These are phyloP conservation scores for Eunapius fragilis DNA, from an alignment of 37 sponge, comb jelly and placozoan genomes.

Conservation along the genomic window DNA sequence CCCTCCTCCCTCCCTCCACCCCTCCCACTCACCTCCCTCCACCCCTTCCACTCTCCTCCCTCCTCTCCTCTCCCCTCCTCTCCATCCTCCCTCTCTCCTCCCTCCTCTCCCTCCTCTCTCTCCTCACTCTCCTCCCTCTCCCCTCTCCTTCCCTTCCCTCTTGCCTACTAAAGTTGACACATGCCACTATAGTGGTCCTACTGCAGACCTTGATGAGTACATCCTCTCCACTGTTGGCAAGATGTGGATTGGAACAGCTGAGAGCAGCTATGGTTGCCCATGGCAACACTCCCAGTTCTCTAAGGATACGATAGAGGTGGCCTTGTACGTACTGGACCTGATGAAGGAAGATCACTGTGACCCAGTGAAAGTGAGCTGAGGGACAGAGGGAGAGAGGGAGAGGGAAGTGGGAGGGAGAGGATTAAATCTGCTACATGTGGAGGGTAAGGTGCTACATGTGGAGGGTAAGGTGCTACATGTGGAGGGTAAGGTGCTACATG, in stretches of 20 bases:
- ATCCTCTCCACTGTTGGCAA: conserved; percentile 66
- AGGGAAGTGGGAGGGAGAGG: too few species aligned
- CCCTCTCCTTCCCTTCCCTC: background rate
- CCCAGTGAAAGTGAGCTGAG: conserved; percentile 31
- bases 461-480: too few species aligned
- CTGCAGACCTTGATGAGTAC: conserved; percentile 56
- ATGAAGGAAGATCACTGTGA: conserved; percentile 20
- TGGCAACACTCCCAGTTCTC: conserved; percentile 83
- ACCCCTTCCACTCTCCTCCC: background rate
- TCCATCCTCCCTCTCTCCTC: background rate
- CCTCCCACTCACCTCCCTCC: too few species aligned
- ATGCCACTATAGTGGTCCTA: conserved; percentile 41
- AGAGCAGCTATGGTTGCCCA: conserved; percentile 49
- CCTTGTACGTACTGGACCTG: conserved; percentile 29
- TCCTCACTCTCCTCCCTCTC: background rate
- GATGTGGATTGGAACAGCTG: conserved; percentile 73
- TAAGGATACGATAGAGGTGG: conserved; percentile 37
- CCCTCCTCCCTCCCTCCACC: background rate
- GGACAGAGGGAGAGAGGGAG: background rate
- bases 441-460: too few species aligned
- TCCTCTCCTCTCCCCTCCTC: background rate
- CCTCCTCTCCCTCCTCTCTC: background rate
- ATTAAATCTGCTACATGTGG: background rate
- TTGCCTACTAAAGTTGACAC: conserved; percentile 22
- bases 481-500: too few species aligned